Conservation (phyloP, 2,888 invertebrate genomes). For the Arenicola marina region DNA sequence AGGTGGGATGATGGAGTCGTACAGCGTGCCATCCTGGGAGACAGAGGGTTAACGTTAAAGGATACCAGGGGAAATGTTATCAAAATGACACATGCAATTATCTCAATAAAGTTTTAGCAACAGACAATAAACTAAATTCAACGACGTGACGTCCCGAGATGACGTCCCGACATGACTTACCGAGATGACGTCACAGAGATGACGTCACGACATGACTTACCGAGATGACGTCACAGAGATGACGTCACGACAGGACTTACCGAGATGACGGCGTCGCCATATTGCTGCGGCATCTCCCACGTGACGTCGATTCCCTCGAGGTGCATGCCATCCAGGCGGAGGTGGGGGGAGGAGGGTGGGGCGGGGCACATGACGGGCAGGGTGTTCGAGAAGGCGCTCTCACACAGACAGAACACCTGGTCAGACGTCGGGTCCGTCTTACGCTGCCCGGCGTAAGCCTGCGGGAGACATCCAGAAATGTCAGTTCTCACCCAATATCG, state of each 20-base stretch:
- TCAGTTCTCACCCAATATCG: no score
- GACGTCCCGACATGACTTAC: conserved; percentile 45
- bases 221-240: no score
- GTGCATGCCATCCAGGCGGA: conserved; percentile 56
- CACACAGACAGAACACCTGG: conserved; percentile 53
- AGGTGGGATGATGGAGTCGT: no score
- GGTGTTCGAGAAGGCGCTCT: conserved; percentile 54
- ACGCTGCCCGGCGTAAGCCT: conserved; percentile 15
- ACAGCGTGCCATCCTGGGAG: no score
- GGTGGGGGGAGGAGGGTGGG: conserved; percentile 57
- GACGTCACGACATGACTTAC: conserved; percentile 59
- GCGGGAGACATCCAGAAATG: no score
- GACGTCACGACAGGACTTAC: conserved; percentile 43
- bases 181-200: conserved; percentile 56
- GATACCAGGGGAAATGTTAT: no score
- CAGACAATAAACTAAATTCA: no score
- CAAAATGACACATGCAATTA: background rate
- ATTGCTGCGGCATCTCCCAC: conserved; percentile 59
- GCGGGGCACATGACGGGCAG: conserved; percentile 57
- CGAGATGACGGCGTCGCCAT: conserved; percentile 57
- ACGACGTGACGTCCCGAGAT: no score
- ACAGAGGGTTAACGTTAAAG: no score
- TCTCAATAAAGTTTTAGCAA: background rate
- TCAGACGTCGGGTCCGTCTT: conserved; percentile 36
- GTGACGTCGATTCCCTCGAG: conserved; percentile 58